Evolutionary conservation across 2,113 vertebrate genomes (phyloP).

Genomic region (Abramis brama): DNA sequence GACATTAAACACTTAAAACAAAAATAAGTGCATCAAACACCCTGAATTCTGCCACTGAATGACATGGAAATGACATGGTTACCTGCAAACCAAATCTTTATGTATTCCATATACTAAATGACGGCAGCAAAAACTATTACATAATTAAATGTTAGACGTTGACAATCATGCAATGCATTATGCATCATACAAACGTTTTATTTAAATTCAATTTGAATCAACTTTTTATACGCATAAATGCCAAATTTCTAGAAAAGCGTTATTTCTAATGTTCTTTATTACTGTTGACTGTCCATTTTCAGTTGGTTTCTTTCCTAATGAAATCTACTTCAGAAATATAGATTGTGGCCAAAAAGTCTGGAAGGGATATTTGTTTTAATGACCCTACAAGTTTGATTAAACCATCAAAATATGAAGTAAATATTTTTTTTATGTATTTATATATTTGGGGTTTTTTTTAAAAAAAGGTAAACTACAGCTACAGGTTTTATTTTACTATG

Average conservation of each 20-base stretch:
- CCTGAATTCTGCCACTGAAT: background rate
- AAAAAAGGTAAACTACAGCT: too few species aligned
- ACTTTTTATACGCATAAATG: too few species aligned
- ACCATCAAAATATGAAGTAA: too few species aligned
- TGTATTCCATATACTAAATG: background rate
- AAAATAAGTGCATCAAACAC: background rate
- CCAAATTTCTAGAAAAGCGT: background rate
- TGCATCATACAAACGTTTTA: background rate
- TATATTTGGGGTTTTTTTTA: too few species aligned
- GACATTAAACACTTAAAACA: conserved; percentile 41
- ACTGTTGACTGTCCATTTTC: background rate
- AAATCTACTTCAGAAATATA: background rate
- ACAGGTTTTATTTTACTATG: too few species aligned
- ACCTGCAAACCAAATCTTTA: background rate
- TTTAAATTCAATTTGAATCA: background rate
- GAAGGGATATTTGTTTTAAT: too few species aligned
- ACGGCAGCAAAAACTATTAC: background rate
- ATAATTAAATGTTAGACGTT: background rate
- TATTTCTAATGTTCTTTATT: background rate
- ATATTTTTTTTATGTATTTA: too few species aligned
- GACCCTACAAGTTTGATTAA: too few species aligned
- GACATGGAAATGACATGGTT: background rate
- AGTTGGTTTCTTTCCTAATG: background rate
- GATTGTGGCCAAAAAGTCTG: too few species aligned
- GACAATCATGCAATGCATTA: background rate